A percentile compares a stretch with the other conserved stretches of the same genome.
Evolutionary conservation across 2,113 vertebrate species (phyloP).

Genomic region (Psettodes erumei): DNA sequence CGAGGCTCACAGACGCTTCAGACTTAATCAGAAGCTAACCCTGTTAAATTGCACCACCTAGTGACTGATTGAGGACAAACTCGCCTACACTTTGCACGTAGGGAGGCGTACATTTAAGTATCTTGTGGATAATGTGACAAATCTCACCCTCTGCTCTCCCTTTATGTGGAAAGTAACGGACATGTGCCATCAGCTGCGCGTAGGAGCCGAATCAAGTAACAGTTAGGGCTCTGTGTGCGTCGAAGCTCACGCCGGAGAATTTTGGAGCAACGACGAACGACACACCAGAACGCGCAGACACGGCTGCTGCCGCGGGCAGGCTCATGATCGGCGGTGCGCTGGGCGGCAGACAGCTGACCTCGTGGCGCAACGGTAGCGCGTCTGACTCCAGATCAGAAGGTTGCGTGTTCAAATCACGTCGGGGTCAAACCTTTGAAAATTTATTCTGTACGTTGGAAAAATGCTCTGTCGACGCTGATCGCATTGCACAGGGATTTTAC

Average conservation of each 20-base stretch:
- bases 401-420: slow-evolving; percentile 80
- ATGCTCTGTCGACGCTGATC: no score
- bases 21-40: not conserved
- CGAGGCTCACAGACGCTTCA: no score
- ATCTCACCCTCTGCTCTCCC: not conserved
- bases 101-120: not conserved
- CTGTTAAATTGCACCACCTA: slow-evolving; percentile 55
- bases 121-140: not conserved
- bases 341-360: slow-evolving; percentile 47
- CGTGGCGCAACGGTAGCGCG: slow-evolving; percentile 79
- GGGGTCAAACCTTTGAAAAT: slow-evolving; percentile 46
- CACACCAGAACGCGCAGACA: no score
- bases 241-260: no score
- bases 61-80: slow-evolving; percentile 13
- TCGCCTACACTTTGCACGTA: not conserved
- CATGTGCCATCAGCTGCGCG: not conserved
- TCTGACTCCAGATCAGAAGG: slow-evolving; percentile 81
- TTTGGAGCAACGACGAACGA: no score
- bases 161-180: not conserved
- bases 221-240: no score
- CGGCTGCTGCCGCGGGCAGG: no score
- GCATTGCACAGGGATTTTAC: no score
- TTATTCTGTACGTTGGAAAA: no score
- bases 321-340: no score
- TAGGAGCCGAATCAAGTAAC: not conserved